Base-by-base conservation (phyloP, 1,140 invertebrate species). In the Solenopsis fugax region DNA sequence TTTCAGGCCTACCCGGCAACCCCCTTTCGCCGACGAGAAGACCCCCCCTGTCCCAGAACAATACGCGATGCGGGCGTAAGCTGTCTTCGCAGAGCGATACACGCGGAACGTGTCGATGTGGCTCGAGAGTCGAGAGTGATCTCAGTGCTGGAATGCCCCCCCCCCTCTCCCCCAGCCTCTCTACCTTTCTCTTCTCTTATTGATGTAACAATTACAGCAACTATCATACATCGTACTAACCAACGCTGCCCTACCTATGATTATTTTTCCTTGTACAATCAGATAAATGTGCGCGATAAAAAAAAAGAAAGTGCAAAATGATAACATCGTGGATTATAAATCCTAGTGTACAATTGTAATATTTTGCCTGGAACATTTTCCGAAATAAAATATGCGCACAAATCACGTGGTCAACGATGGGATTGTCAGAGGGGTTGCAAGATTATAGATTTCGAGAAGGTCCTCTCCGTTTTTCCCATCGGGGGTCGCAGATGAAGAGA, bases 381-480 rank as follows among this genome's bases (percentile, higher is more conserved):
- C 77, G 77, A 54, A 37, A n/a, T 65, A 56, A 58, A 64, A 62
- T 56, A 81, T 56, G 67, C 62, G 87, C 90, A 92, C 90, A 91
- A 90, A 90, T 91, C 88, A 91, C 86, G 67, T 71, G 62, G 85
- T 76, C 85, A 87, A 89, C 72, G 85, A 24, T 41, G 37, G 52
- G 80, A n/a, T 58, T 82, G 85, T 87, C 84, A 65, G 67, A 41
- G 18, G 29, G 77, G 52, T 72, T 88, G 67, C 24, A 29, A 62
- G 81, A 76, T 50, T 73, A 29, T 29, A 89, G 90, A 89, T 91
- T 91, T 91, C 92, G 92, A 92, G 86, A 90, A 90, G 89, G 87
- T 91, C 89, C 80, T 72, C 87, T 50, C 54, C 52, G 45, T 50
- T 86, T 73, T 86, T 90, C 67, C 73, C 73, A 56, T 54, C 69